Conservation (phyloP, 2,797 vertebrate species). For the Sus cebifrons region DNA sequence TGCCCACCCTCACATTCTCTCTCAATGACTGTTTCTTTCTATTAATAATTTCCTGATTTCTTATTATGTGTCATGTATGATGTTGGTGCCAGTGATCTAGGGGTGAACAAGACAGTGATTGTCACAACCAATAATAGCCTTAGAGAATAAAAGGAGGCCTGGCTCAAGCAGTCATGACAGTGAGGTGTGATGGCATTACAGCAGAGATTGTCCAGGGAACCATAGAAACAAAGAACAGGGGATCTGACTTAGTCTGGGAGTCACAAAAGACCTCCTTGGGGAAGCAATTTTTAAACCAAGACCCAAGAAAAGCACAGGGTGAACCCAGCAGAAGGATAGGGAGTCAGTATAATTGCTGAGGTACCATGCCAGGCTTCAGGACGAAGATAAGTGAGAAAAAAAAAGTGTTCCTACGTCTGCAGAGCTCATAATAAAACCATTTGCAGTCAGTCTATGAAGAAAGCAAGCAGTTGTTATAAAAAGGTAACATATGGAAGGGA, state of each 20-base stretch:
- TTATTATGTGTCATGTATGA: too few species aligned
- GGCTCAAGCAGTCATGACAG: too few species aligned
- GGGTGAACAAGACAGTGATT: neutral
- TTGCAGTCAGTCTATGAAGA: neutral
- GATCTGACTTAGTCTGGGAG: neutral
- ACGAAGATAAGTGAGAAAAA: neutral
- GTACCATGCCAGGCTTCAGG: neutral
- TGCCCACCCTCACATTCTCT: too few species aligned
- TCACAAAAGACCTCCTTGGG: neutral
- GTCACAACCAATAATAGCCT: neutral
- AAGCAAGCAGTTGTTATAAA: neutral
- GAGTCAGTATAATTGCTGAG: neutral
- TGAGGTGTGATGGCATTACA: fast-evolving
- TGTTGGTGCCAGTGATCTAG: neutral
- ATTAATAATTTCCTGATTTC: neutral
- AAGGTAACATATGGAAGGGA: neutral
- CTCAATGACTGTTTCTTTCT: neutral
- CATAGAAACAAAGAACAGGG: neutral
- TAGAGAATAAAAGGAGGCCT: neutral
- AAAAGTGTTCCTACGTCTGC: neutral
- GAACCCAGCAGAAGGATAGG: neutral
- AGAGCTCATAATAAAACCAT: neutral
- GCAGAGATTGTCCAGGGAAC: neutral
- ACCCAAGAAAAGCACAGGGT: neutral
- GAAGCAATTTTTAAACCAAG: neutral